A percentile compares a stretch with the other conserved stretches of the same genome.
phyloP scores from a whole-genome alignment of 30 jellyfish, hydroid and myxozoan genomes.

The Nemopilema nomurai region DNA sequence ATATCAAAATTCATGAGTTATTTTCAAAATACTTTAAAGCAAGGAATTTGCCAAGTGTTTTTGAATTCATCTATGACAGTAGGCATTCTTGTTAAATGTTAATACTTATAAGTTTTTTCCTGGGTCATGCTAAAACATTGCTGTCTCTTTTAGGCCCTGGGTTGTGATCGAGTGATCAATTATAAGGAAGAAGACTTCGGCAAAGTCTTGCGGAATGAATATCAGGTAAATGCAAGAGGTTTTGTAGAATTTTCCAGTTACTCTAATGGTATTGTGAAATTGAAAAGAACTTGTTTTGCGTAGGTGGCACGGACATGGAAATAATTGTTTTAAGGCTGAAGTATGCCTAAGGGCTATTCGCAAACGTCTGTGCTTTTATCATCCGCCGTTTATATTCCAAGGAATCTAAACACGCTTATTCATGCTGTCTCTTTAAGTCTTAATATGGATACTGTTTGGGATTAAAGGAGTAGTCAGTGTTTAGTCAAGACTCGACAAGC shows the following conservation, averaged over 20 bases:
- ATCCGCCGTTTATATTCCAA: not conserved
- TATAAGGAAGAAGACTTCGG: slow-evolving; percentile 58
- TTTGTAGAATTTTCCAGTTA: not conserved
- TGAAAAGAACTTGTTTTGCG: too few species aligned
- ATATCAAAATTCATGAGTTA: too few species aligned
- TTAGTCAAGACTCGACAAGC: too few species aligned
- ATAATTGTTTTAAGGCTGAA: too few species aligned
- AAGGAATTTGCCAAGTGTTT: too few species aligned
- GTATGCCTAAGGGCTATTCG: too few species aligned
- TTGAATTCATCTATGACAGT: too few species aligned
- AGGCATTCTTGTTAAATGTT: too few species aligned
- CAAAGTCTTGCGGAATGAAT: slow-evolving; percentile 62
- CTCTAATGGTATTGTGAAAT: not conserved
- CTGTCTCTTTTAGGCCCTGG: slow-evolving; percentile 52
- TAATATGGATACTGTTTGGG: not conserved
- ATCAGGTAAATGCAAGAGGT: slow-evolving; percentile 52
- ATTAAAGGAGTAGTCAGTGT: too few species aligned
- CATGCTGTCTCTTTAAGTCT: not conserved
- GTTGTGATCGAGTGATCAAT: slow-evolving; percentile 83
- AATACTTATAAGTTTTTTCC: not conserved
- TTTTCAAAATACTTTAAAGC: too few species aligned
- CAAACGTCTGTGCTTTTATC: not conserved
- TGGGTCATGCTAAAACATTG: not conserved
- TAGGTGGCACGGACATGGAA: too few species aligned
- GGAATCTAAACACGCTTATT: not conserved